phyloP scores from a whole-genome alignment of 2,113 vertebrate species.

The Datnioides undecimradiatus region DNA sequence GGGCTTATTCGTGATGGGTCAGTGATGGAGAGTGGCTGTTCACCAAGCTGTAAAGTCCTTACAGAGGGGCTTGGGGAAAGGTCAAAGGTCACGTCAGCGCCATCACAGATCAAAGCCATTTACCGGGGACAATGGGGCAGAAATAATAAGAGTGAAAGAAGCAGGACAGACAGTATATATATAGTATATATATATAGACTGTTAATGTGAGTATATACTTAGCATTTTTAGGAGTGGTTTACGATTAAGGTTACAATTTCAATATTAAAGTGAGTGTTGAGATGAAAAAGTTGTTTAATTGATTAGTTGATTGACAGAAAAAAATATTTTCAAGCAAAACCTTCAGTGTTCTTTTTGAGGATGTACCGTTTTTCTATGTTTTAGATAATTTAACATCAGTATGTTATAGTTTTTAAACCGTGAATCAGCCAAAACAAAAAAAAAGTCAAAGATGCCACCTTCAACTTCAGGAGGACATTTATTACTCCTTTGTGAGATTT shows the following conservation, averaged over 20 bases:
- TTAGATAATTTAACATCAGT: background rate
- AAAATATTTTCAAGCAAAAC: constrained; percentile 6
- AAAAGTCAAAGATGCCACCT: background rate
- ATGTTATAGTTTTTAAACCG: background rate
- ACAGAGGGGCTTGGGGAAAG: constrained; percentile 25
- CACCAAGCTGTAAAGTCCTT: constrained; percentile 16
- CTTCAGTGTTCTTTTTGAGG: background rate
- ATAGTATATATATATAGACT: background rate
- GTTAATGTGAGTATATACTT: background rate
- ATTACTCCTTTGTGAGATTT: background rate
- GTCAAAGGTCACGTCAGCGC: constrained; percentile 44
- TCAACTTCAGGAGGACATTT: background rate
- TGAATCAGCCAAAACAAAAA: too few species aligned
- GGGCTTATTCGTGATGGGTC: constrained; percentile 39
- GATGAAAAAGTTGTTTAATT: background rate
- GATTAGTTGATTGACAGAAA: background rate
- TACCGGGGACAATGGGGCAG: background rate
- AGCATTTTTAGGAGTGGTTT: background rate
- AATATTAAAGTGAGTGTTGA: background rate
- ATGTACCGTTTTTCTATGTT: background rate
- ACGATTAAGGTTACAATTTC: background rate
- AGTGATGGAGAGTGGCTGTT: constrained; percentile 34
- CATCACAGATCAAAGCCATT: constrained; percentile 1
- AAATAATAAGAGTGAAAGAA: background rate
- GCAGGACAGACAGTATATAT: background rate